Evolutionary conservation across 2,888 invertebrate species (phyloP).

Genomic region (Drepanosiphum platanoidis): DNA sequence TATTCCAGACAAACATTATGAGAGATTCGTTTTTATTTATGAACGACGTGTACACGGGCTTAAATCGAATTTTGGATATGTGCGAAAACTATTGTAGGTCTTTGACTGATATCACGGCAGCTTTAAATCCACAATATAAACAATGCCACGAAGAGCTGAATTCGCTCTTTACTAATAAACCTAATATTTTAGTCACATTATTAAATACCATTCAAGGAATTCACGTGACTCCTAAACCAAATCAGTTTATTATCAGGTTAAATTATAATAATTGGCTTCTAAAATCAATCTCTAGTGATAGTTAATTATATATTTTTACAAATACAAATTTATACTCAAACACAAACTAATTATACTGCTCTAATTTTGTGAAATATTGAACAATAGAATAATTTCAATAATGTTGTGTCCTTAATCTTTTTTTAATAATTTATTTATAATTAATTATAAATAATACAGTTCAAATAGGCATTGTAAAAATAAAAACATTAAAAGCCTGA

Average conservation of each 20-base stretch:
- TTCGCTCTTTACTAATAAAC: constrained; percentile 47
- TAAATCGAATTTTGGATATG: constrained; percentile 52
- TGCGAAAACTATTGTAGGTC: constrained; percentile 52
- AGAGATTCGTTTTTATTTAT: constrained; percentile 52
- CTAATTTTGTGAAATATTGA: background rate
- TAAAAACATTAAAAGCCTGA: background rate
- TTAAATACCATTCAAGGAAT: constrained; percentile 40
- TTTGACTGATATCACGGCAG: constrained; percentile 46
- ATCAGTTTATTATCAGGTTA: constrained; percentile 41
- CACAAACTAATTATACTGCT: background rate
- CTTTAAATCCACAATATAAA: constrained; percentile 52
- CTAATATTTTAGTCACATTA: constrained; percentile 69
- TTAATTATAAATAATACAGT: background rate
- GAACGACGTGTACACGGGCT: constrained; percentile 37
- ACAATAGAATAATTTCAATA: too few relatives aligned
- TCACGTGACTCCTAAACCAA: constrained; percentile 45
- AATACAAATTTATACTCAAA: background rate
- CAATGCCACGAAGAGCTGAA: constrained; percentile 41
- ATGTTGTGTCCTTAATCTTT: background rate
- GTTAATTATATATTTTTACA: background rate
- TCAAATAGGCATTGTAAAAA: background rate
- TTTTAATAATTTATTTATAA: background rate
- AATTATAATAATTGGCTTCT: constrained; percentile 51
- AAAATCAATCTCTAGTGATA: background rate
- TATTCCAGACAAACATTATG: constrained; percentile 55